A percentile compares a stretch with the other conserved stretches of the same genome.
Conservation (phyloP, 1,140 invertebrate species). For the Halictus rubicundus region DNA sequence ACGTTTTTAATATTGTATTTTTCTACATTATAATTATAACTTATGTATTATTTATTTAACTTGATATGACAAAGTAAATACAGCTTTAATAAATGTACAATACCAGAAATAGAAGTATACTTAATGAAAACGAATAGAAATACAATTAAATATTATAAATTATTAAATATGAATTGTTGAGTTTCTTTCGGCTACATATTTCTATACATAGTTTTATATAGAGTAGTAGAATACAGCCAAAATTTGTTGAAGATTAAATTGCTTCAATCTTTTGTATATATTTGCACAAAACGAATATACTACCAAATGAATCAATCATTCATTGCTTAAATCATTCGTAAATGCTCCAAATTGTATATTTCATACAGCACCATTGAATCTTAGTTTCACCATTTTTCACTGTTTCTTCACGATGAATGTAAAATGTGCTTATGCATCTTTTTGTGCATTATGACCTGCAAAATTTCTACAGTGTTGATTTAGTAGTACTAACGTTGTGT, state of each 20-base stretch:
- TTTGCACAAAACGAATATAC: constrained; percentile 36
- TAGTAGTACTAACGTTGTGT: constrained; percentile 42
- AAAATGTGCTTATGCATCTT: constrained; percentile 65
- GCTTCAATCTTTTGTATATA: constrained; percentile 32
- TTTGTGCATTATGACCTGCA: constrained; percentile 67
- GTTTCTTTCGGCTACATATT: constrained; percentile 44
- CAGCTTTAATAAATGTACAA: constrained; percentile 18
- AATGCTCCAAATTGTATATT: constrained; percentile 51
- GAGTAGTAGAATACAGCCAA: constrained; percentile 7
- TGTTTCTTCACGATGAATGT: constrained; percentile 57
- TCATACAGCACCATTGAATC: constrained; percentile 60
- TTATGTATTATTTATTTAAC: constrained; percentile 12
- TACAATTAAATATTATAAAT: constrained; percentile 12
- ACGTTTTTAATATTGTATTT: constrained; percentile 16
- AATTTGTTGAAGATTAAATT: constrained; percentile 15
- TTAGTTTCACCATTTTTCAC: constrained; percentile 53
- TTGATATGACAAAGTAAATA: neutral
- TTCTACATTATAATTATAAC: neutral
- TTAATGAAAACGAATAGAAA: constrained; percentile 39
- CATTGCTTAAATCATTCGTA: constrained; percentile 50
- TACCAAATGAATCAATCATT: constrained; percentile 38
- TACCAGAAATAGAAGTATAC: neutral
- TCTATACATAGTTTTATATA: constrained; percentile 30
- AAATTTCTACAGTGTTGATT: constrained; percentile 59
- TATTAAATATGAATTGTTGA: constrained; percentile 54